Base-by-base conservation (phyloP, 2,888 invertebrate species). In the Drosophila anomalata region DNA sequence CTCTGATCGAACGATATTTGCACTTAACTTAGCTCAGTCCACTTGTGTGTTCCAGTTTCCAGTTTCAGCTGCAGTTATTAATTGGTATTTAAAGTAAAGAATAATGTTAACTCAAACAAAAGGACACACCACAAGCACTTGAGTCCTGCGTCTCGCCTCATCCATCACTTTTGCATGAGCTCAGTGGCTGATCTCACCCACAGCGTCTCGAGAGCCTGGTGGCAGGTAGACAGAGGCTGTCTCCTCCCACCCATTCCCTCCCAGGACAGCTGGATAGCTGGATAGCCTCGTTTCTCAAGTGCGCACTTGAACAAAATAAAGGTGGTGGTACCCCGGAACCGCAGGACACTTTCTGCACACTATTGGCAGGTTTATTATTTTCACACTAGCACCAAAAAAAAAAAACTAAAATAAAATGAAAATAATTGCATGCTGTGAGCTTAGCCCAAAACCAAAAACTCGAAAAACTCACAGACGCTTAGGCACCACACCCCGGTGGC, bases 391-490 rank as follows among this genome's bases (percentile, higher is more conserved):
- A 41, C 17, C 20, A 20, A 44, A 17, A 14, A 39, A 12, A 12
- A 39, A 8, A 39, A 39, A 39, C 14, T 12, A n/a, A 39, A 39
- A 26, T 20, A n/a, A 11, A 39, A 26, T 22, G 11, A 11, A 36
- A 79, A 89, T 88, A 89, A 87, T 87, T 88, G 89, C 79, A 84
- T 76, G 89, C 89, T 89, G 85, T 79, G 88, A 76, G 85, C 85
- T 81, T 74, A 88, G 77, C 67, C 73, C 44, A 76, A 60, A 77
- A 39, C 55, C 53, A 44, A 55, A 56, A 50, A 62, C 57, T 44
- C n/a, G 29, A 51, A 53, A 57, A 51, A 65, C 58, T 50, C 14
- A 22, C 42, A 82, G 82, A 83, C 82, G 72, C 66, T 52, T 39
- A 73, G 84, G 83, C 83, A 84, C 83, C 88, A 86, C 87, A 79